Conservation (phyloP, 2,888 invertebrate species). For the Phlogophora meticulosa region DNA sequence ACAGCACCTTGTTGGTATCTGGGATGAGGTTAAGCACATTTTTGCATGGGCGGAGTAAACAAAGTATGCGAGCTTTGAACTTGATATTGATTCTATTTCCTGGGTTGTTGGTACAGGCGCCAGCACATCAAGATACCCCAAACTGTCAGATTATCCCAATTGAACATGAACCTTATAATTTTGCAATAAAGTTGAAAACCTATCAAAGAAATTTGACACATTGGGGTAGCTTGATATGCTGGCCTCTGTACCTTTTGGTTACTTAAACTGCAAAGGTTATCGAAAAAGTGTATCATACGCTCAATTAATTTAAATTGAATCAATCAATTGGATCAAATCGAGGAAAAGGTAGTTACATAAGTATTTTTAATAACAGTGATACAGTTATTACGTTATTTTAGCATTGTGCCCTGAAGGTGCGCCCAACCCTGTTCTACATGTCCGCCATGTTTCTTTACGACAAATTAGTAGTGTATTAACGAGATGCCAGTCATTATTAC, state of each 20-base stretch:
- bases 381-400: conserved; percentile 11
- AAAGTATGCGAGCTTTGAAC: conserved; percentile 2
- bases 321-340: conserved; percentile 13
- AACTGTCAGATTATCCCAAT: too few relatives aligned
- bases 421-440: conserved; percentile 40
- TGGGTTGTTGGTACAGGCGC: too few relatives aligned
- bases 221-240: too few relatives aligned
- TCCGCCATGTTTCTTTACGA: conserved; percentile 16
- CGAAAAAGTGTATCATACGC: background rate
- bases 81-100: too few relatives aligned
- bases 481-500: conserved; percentile 23
- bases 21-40: conserved; percentile 35
- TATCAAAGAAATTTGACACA: too few relatives aligned
- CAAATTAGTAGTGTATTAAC: conserved; percentile 29
- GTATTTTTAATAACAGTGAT: conserved; percentile 34
- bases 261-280: conserved; percentile 1
- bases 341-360: conserved; percentile 16
- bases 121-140: too few relatives aligned
- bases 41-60: conserved; percentile 5
- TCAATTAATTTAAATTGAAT: conserved; percentile 2
- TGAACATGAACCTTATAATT: too few relatives aligned
- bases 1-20: conserved; percentile 25
- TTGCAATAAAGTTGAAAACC: too few relatives aligned
- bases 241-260: too few relatives aligned
- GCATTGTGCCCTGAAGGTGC: conserved; percentile 41